Percentiles rank a stretch among this genome's conserved stretches.
Conservation (phyloP, 2,113 vertebrate species). For the Sinosuthora webbiana region DNA sequence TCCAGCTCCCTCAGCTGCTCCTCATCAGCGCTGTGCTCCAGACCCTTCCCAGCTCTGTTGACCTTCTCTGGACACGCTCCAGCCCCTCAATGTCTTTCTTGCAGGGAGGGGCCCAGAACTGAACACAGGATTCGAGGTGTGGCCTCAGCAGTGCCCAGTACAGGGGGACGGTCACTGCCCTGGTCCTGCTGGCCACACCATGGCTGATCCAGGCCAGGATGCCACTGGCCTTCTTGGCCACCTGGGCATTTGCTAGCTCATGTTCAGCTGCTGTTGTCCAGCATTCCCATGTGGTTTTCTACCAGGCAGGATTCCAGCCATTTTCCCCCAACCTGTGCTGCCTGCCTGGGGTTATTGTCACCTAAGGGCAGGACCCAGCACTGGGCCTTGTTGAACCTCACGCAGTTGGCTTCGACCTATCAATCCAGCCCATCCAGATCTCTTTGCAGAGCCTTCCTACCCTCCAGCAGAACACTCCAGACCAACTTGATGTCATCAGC, state of each 20-base stretch:
- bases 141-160: accelerated
- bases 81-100: background rate
- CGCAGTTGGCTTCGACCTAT: accelerated
- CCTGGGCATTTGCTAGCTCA: background rate
- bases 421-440: background rate
- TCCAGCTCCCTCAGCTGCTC: accelerated
- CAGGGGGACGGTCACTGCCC: accelerated
- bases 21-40: accelerated
- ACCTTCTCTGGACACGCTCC: accelerated
- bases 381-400: background rate
- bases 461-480: background rate
- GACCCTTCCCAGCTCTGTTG: accelerated
- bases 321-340: background rate
- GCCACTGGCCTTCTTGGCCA: accelerated
- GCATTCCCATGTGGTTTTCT: accelerated
- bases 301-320: background rate
- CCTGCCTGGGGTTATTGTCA: background rate
- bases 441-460: background rate
- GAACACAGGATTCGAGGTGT: accelerated
- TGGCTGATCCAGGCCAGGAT: accelerated
- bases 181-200: background rate
- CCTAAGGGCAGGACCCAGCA: background rate
- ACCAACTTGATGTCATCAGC: background rate
- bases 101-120: background rate
- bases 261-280: background rate